These are phyloP conservation scores for Corythucha ciliata DNA, from an alignment of 2,888 invertebrate genomes.

Conservation along the genomic window DNA sequence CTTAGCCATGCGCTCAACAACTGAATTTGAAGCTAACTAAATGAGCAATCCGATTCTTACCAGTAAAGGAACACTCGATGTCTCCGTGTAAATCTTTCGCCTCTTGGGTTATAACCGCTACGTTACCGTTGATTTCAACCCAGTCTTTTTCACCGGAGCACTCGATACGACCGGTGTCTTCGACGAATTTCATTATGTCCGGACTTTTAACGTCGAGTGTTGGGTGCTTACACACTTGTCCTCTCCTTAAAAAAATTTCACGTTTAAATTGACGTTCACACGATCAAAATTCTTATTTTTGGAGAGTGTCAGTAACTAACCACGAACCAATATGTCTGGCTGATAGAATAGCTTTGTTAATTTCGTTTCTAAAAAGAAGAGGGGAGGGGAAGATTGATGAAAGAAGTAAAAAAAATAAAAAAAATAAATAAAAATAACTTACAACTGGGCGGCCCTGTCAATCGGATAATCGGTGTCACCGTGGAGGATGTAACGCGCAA, in stretches of 20 bases:
- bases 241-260: constrained; percentile 25
- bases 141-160: constrained; percentile 62
- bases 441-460: too few species aligned
- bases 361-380: too few species aligned
- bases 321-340: too few species aligned
- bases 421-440: too few species aligned
- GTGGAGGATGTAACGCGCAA: too few species aligned
- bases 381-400: too few species aligned
- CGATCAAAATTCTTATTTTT: too few species aligned
- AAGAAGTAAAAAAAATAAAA: too few species aligned
- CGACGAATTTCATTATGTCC: constrained; percentile 64
- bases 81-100: constrained; percentile 42
- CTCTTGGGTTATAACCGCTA: constrained; percentile 46
- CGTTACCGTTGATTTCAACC: constrained; percentile 64
- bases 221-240: constrained; percentile 53
- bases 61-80: constrained; percentile 49
- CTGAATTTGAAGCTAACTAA: background rate
- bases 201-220: constrained; percentile 55
- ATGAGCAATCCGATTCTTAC: constrained; percentile 31
- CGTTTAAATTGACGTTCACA: too few species aligned
- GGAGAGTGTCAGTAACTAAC: too few species aligned
- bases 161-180: constrained; percentile 50
- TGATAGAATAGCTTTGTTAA: too few species aligned
- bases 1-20: background rate
- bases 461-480: too few species aligned